Evolutionary conservation across 1,140 invertebrate species (phyloP).

Genomic region (Eufriesea mexicana): DNA sequence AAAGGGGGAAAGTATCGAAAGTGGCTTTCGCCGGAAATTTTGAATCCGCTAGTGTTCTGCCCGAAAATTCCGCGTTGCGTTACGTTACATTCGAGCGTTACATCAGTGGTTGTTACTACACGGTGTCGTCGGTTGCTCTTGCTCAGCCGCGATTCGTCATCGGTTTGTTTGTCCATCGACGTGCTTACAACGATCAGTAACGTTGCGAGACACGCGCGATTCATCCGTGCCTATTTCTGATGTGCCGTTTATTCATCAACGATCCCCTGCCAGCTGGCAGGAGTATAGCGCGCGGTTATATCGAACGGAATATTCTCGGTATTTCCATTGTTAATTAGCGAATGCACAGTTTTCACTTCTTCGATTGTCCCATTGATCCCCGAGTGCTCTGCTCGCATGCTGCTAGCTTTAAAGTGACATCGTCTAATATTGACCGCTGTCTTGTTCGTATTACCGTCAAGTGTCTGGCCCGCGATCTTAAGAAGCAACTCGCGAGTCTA

Average conservation of each 20-base stretch:
- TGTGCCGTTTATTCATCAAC: neutral
- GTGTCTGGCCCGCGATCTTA: too few relatives aligned
- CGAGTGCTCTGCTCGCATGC: neutral
- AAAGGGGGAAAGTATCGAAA: constrained; percentile 55
- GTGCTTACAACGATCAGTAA: neutral
- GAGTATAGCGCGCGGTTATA: neutral
- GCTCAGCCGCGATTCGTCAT: neutral
- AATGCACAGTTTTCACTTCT: neutral
- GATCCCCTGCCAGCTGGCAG: constrained; percentile 7
- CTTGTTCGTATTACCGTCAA: neutral
- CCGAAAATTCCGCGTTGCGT: neutral
- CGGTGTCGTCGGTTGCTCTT: neutral
- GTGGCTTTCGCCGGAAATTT: constrained; percentile 39
- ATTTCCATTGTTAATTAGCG: neutral
- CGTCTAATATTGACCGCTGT: neutral
- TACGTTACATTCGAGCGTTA: neutral
- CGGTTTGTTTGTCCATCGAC: neutral
- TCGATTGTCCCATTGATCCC: neutral
- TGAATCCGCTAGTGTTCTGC: neutral
- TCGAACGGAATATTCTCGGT: neutral
- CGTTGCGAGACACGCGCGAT: neutral
- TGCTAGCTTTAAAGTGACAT: neutral
- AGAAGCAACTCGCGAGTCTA: neutral
- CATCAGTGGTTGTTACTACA: neutral
- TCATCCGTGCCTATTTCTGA: constrained; percentile 14